Conservation (phyloP, 2,888 invertebrate species). For the Clunio marinus region DNA sequence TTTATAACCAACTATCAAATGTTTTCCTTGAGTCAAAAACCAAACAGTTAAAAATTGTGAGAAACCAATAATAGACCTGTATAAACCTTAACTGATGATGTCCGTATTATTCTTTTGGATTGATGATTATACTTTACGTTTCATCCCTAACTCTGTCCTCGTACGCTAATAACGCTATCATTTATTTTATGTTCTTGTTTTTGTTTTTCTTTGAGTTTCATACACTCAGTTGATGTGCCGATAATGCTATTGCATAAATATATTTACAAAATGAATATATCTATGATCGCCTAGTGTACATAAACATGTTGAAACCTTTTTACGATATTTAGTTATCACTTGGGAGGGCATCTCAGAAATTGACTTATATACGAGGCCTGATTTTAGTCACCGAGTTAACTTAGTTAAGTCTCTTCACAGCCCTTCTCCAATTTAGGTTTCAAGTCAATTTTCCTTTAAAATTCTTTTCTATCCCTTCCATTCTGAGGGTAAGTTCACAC, state of each 20-base stretch:
- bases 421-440: no score
- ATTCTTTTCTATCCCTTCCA: neutral
- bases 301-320: no score
- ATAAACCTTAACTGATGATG: neutral
- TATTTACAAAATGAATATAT: no score
- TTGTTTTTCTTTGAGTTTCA: neutral
- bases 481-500: constrained; percentile 6
- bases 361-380: no score
- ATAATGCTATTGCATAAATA: no score
- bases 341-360: no score
- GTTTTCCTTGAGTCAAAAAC: constrained; percentile 26
- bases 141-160: no score
- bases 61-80: constrained; percentile 24
- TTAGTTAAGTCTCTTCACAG: no score
- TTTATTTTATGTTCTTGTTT: neutral
- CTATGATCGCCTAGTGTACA: neutral
- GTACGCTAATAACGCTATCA: constrained; percentile 1
- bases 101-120: neutral
- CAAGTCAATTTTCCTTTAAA: no score
- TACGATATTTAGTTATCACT: no score
- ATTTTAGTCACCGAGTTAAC: no score
- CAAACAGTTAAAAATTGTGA: constrained; percentile 31
- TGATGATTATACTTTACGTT: no score
- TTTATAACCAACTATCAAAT: constrained; percentile 23
- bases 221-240: neutral